Base-by-base conservation (phyloP, 2,113 vertebrate species). In the Polyodon spathula region DNA sequence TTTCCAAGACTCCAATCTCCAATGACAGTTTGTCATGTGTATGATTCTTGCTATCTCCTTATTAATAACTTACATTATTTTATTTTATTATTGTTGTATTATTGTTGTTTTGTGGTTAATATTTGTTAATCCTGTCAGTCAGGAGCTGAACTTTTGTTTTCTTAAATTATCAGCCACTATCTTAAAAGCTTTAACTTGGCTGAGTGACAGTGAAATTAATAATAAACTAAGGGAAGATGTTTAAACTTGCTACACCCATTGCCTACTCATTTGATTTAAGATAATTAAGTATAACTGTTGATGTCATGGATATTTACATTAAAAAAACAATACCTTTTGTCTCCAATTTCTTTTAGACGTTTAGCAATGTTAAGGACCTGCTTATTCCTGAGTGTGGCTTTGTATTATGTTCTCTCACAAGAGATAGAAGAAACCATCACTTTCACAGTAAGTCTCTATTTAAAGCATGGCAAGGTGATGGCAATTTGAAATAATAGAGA, bases 361-460 rank as follows among this genome's bases (percentile, higher is more conserved):
- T 82, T 84, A 85, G 91, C 74, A 64, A 97, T 98, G 94, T 80
- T 92, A 83, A 83, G 86, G 73, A 81, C 81, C 76, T 88, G 78
- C 80, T 86, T 91, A 80, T 93, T 77, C 81, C 83, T 81, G 4
- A 83, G 86, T 71, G 83, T 91, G 74, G 64, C 92, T 74, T 80
- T 93, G 66, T 79, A 79, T 63, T 73, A 86, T 56, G 88, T 88
- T 62, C 72, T 86, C 54, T 83, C 91, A 54, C 93, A 97, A 80
- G 92, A 94, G 70, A 73, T 80, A 0, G 93, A 94, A 66, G 95
- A 97, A 80, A 94, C 93, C 61, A 81, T 97, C 81, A 92, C 89
- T 0, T 97, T 93, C 76, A 93, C 91, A 77, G 96, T 93, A 85
- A 95, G 93, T 75, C 66, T 56, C 4, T 54, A 56, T 38, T 17